Evolutionary conservation across 1,140 invertebrate genomes (phyloP), one percentile per base, ranked within the genome.

Genomic region (Teleopsis dalmanni): DNA sequence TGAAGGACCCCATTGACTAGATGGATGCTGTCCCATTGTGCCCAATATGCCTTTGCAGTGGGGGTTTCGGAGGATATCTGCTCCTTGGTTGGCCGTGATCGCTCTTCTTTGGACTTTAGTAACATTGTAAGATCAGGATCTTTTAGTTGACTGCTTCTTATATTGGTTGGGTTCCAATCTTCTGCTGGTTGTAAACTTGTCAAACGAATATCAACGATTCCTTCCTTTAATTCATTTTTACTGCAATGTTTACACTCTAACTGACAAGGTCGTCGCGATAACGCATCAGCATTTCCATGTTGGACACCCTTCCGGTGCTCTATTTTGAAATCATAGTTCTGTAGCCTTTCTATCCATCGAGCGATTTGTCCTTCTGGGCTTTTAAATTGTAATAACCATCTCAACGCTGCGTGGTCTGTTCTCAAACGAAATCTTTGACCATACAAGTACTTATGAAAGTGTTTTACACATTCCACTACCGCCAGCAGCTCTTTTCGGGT

Each of bases 321-420:
- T 4, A 57, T 57, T 13, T 46, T 38, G 45, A 53, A 59, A 47
- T 63, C 46, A 37, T 50, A 63, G 16, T 53, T 31, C 26, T 61
- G 48, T 19, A 52, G 37, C 10, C 41, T 47, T 37, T 54, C 53
- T n/a, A 65, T 36, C 56, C 55, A 59, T 18, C 56, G 54, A 9
- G 53, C 55, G 3, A 58, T 42, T 38, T 64, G 53, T 31, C 56
- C 56, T 25, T 57, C 56, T 19, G 53, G 45, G 42, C 56, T 55
- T 23, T 56, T 59, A 19, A 64, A 61, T 21, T 55, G 44, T 10
- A 56, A 23, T 8, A 64, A 47, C 53, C 53, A 60, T 52, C 53
- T 45, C n/a, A 63, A 35, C 1, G 54, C 33, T 10, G 52, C 56
- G 42, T 62, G 56, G 31, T 58, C 56, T 1, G 54, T 58, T 44